A percentile compares a stretch with the other conserved stretches of the same genome.
These are phyloP conservation scores for Frankliniella intonsa DNA, from an alignment of 2,888 invertebrate genomes.

Conservation along the genomic window DNA sequence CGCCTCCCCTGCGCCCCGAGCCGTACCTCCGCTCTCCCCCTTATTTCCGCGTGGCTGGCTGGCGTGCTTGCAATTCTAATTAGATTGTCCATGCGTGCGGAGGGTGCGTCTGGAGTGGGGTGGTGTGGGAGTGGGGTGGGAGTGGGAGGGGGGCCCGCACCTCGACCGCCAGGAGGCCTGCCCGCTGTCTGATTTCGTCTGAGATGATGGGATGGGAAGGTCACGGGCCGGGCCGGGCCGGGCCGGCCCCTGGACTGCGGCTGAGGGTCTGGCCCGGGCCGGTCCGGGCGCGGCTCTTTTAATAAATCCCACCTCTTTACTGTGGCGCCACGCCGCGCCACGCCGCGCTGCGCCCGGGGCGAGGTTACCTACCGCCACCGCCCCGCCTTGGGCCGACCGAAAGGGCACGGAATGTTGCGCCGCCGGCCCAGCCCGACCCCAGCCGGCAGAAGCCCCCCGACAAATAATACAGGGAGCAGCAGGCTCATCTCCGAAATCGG, in stretches of 20 bases:
- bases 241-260: no score
- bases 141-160: background rate
- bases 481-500: no score
- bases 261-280: background rate
- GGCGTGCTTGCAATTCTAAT: conserved; percentile 26
- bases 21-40: background rate
- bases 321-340: background rate
- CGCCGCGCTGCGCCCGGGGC: background rate
- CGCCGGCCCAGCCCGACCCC: no score
- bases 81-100: conserved; percentile 19
- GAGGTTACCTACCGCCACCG: no score
- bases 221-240: no score
- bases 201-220: no score
- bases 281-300: background rate
- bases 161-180: no score
- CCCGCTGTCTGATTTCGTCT: no score
- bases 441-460: no score
- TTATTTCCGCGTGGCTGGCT: background rate
- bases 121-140: background rate
- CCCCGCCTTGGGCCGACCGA: no score
- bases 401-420: no score
- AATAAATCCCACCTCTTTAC: background rate
- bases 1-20: background rate
- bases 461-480: no score
- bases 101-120: background rate